phyloP scores from a whole-genome alignment of 2,797 vertebrate genomes.

The Enteromius viviparus region DNA sequence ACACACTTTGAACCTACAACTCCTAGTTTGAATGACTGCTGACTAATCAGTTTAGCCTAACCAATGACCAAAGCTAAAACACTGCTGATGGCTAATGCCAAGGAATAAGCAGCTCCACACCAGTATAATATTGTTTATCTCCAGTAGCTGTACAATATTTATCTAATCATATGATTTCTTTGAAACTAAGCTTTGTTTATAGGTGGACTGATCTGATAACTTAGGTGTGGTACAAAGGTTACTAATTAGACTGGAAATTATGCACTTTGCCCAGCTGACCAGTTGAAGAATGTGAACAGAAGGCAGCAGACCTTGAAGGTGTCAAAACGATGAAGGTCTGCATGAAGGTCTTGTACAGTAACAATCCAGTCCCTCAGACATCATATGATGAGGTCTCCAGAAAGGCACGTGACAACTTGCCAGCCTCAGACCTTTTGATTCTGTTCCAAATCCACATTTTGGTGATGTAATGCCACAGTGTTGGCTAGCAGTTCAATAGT shows the following conservation, averaged over 20 bases:
- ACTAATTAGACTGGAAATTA: background rate
- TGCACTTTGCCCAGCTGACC: background rate
- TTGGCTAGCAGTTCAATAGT: background rate
- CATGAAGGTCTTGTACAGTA: background rate
- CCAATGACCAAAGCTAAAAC: background rate
- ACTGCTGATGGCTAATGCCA: too few relatives aligned
- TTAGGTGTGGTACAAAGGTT: background rate
- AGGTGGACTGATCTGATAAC: background rate
- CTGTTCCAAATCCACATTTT: background rate
- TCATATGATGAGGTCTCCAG: background rate
- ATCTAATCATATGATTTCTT: background rate
- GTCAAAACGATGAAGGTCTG: background rate
- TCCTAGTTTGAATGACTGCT: background rate
- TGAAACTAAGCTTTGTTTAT: background rate
- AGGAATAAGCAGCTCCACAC: background rate
- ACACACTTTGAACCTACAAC: background rate
- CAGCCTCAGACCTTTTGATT: background rate
- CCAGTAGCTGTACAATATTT: background rate
- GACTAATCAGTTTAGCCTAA: background rate
- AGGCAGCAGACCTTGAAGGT: background rate
- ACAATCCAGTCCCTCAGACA: background rate
- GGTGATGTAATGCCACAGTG: slow-evolving; percentile 4
- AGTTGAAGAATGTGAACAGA: background rate
- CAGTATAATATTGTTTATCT: background rate
- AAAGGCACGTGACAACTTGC: background rate